Conservation (phyloP, 2,113 vertebrate species). For the Pseudois nayaur region DNA sequence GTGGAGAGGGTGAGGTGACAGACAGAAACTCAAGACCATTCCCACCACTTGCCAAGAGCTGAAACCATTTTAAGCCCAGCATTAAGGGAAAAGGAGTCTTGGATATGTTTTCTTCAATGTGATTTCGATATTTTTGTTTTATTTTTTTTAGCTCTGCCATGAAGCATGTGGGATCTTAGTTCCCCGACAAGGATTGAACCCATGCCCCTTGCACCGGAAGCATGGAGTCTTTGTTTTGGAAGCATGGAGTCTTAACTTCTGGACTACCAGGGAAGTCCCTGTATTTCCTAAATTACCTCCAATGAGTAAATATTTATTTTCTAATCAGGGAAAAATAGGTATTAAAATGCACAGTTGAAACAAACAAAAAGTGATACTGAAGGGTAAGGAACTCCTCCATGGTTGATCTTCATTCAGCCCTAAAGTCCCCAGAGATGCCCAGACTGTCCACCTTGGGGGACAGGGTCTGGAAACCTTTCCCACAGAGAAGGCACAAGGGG, state of each 20-base stretch:
- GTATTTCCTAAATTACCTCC: neutral
- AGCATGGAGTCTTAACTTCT: neutral
- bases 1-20: neutral
- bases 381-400: neutral
- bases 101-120: neutral
- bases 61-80: neutral
- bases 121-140: neutral
- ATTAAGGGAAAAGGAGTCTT: neutral
- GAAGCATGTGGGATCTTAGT: neutral
- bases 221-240: neutral
- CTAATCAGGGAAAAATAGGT: neutral
- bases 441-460: neutral
- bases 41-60: neutral
- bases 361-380: neutral
- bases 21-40: neutral
- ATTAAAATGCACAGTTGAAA: neutral
- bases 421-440: neutral
- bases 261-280: neutral
- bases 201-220: neutral
- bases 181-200: neutral
- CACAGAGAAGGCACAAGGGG: neutral
- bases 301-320: neutral
- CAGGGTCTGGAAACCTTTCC: neutral
- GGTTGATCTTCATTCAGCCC: neutral
- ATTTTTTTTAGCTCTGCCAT: neutral